A percentile compares a stretch with the other conserved stretches of the same genome.
phyloP scores from a whole-genome alignment of 2,888 invertebrate genomes.

The Protophormia terraenovae region DNA sequence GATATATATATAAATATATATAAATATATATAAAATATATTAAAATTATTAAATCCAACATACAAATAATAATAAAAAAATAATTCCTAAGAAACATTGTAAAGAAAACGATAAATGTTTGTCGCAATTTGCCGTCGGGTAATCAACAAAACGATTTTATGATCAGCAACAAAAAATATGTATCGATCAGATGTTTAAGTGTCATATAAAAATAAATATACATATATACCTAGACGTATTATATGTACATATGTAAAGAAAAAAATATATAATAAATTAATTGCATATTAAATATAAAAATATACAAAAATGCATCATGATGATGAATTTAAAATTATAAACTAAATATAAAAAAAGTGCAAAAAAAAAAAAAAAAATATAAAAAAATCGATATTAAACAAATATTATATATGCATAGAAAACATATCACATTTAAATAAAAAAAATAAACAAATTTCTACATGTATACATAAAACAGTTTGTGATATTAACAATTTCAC shows the following conservation, averaged over 20 bases:
- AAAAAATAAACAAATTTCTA: background rate
- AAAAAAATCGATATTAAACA: background rate
- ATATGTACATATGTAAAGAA: background rate
- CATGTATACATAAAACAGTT: background rate
- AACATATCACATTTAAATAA: too few species aligned
- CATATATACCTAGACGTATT: too few species aligned
- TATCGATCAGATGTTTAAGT: background rate
- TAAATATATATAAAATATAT: background rate
- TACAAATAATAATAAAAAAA: too few species aligned
- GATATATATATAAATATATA: background rate
- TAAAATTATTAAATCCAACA: background rate
- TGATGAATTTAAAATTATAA: background rate
- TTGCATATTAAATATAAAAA: too few species aligned
- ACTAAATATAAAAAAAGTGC: background rate
- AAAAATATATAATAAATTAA: too few species aligned
- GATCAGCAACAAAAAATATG: background rate
- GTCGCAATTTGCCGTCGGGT: background rate
- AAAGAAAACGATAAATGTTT: background rate
- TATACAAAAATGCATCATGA: background rate
- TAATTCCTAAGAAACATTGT: background rate
- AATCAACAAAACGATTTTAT: background rate
- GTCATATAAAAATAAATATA: background rate
- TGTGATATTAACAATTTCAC: conserved; percentile 1
- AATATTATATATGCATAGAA: too few species aligned
- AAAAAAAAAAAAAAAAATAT: background rate